Conservation (phyloP, 2,113 vertebrate species). For the Oncorhynchus keta region DNA sequence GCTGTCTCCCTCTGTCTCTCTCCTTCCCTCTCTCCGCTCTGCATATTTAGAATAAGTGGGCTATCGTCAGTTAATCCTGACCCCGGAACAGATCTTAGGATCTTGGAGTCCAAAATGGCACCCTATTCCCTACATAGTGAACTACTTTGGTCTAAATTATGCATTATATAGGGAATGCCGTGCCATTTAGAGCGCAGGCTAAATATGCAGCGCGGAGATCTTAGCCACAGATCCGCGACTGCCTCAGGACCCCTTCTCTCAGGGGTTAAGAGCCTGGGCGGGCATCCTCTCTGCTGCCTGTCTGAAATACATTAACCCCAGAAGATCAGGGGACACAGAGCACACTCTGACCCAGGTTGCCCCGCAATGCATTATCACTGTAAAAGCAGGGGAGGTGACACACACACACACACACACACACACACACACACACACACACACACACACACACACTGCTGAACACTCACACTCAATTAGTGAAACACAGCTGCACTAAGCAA, state of each 20-base stretch:
- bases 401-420: neutral
- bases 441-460: slow-evolving; percentile 28
- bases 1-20: neutral
- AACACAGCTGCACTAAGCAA: slow-evolving; percentile 77
- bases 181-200: too few relatives aligned
- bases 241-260: neutral
- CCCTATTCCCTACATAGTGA: too few relatives aligned
- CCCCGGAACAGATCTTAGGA: neutral
- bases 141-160: too few relatives aligned
- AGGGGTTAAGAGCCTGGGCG: slow-evolving; percentile 9
- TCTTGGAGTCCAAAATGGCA: too few relatives aligned
- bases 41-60: slow-evolving; percentile 42
- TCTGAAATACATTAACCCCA: slow-evolving; percentile 9
- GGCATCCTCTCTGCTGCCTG: slow-evolving; percentile 3
- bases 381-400: too few relatives aligned
- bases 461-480: slow-evolving; percentile 77
- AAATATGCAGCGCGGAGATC: neutral
- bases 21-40: slow-evolving; percentile 10
- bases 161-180: too few relatives aligned
- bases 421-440: neutral
- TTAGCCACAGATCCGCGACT: neutral
- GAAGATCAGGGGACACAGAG: neutral
- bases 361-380: neutral
- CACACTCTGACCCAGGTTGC: neutral
- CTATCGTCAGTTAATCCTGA: slow-evolving; percentile 35